These are phyloP conservation scores for Chloroceryle aenea DNA, from an alignment of 2,113 vertebrate species.

Conservation along the genomic window DNA sequence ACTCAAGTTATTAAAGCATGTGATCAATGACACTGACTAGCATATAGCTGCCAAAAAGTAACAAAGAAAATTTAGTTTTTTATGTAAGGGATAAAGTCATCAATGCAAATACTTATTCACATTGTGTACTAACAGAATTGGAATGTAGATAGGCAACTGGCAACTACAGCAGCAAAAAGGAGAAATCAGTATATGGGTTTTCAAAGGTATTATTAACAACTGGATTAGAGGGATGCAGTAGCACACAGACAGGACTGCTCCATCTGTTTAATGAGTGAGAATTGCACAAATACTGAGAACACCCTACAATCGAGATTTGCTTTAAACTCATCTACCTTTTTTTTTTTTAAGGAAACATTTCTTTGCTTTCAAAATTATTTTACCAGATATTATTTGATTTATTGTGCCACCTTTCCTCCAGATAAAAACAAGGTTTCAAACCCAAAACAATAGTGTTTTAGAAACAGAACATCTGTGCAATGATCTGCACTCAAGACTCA, in stretches of 20 bases:
- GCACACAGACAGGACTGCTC: neutral
- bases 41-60: neutral
- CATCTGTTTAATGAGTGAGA: neutral
- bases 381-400: neutral
- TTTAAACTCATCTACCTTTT: neutral
- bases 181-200: neutral
- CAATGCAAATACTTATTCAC: neutral
- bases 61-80: neutral
- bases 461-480: neutral
- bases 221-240: neutral
- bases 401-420: neutral
- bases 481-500: neutral
- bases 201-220: neutral
- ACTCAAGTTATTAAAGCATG: neutral
- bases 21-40: neutral
- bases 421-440: neutral
- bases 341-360: neutral
- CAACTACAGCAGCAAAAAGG: neutral
- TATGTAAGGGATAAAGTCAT: neutral
- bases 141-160: neutral
- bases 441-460: neutral
- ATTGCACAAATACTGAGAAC: neutral
- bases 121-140: neutral
- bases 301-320: accelerated
- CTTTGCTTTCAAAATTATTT: neutral